These are phyloP conservation scores for Hydrochoerus hydrochaeris DNA, from an alignment of 2,113 vertebrate species.

Conservation along the genomic window DNA sequence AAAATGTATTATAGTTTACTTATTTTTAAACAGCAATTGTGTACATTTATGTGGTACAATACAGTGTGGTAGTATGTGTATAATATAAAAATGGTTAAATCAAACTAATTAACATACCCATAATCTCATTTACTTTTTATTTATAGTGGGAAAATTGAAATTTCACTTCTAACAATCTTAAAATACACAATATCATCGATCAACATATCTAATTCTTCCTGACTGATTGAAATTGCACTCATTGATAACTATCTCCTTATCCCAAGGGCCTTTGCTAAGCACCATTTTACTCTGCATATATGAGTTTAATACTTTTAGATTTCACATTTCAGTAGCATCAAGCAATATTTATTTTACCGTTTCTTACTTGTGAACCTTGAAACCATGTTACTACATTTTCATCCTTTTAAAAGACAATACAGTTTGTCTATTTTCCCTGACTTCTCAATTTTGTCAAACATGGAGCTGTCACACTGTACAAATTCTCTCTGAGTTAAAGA, in stretches of 20 bases:
- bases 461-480: neutral
- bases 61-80: neutral
- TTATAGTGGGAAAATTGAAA: neutral
- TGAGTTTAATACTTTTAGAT: neutral
- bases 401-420: neutral
- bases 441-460: neutral
- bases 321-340: neutral
- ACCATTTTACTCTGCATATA: too few relatives aligned
- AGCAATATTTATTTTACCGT: neutral
- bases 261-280: rapidly evolving
- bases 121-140: neutral
- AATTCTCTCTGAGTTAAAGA: neutral
- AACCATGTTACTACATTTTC: neutral
- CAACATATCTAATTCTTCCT: neutral
- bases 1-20: neutral
- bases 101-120: neutral
- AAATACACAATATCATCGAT: neutral
- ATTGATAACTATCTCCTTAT: neutral
- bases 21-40: neutral
- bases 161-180: neutral
- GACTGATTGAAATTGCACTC: neutral
- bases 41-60: neutral
- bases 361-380: neutral
- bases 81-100: neutral
- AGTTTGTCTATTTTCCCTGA: neutral